Percentiles rank a stretch among this genome's conserved stretches.
phyloP scores from a whole-genome alignment of 2,888 invertebrate genomes.

The Iphiclides podalirius region DNA sequence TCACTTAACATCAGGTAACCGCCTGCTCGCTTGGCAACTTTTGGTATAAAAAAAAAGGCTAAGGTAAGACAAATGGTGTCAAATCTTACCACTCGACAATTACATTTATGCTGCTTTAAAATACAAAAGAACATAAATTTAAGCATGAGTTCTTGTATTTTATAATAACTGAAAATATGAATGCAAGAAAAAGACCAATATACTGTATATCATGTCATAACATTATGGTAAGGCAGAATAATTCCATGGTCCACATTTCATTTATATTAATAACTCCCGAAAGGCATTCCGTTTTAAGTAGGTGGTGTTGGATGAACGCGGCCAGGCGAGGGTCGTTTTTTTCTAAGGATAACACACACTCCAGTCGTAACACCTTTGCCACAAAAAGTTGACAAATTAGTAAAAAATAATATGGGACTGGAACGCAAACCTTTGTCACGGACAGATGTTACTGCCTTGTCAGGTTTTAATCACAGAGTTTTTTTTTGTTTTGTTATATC shows the following conservation, averaged over 20 bases:
- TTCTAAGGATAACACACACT: slow-evolving; percentile 25
- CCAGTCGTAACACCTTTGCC: slow-evolving; percentile 20
- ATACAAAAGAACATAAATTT: too few relatives aligned
- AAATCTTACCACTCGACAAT: too few relatives aligned
- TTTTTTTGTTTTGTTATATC: slow-evolving; percentile 20
- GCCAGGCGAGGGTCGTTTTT: slow-evolving; percentile 20
- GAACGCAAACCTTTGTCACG: slow-evolving; percentile 46
- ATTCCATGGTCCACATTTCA: too few relatives aligned
- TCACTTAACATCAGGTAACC: too few relatives aligned
- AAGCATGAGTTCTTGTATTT: too few relatives aligned
- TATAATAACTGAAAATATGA: too few relatives aligned
- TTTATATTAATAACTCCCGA: not conserved
- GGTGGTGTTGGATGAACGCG: slow-evolving; percentile 4
- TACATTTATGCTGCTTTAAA: too few relatives aligned
- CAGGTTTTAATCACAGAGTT: slow-evolving; percentile 24
- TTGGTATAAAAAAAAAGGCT: not conserved
- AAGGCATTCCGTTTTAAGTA: not conserved
- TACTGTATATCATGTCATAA: too few relatives aligned
- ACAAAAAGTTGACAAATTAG: slow-evolving; percentile 56
- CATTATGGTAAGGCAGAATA: too few relatives aligned
- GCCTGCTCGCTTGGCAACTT: too few relatives aligned
- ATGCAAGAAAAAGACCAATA: too few relatives aligned
- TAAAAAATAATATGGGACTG: slow-evolving; percentile 36
- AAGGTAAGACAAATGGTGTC: not conserved
- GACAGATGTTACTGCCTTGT: slow-evolving; percentile 33